Percentiles rank a stretch among this genome's conserved stretches.
Evolutionary conservation across 2,888 invertebrate species (phyloP).

Genomic region (Ophion slaviceki): DNA sequence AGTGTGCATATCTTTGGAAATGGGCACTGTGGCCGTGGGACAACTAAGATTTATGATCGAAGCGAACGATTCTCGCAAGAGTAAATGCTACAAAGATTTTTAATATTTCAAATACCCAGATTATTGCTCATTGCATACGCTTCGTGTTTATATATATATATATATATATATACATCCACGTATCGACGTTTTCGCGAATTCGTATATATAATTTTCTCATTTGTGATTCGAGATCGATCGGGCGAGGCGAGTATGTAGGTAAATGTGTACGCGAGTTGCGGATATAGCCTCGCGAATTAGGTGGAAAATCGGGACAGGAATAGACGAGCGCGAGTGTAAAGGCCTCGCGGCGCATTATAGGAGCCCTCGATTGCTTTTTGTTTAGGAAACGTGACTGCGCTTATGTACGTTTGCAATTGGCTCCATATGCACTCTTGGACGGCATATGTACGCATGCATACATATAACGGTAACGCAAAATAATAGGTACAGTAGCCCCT

Average conservation of each 20-base stretch:
- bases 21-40: too few species aligned
- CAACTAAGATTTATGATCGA: too few species aligned
- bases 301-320: conserved; percentile 58
- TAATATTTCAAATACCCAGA: too few species aligned
- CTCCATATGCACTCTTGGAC: background rate
- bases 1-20: too few species aligned
- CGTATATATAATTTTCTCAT: background rate
- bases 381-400: conserved; percentile 55
- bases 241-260: background rate
- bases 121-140: too few species aligned
- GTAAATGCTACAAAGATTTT: too few species aligned
- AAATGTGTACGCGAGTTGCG: conserved; percentile 1
- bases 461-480: too few species aligned
- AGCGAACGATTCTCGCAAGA: too few species aligned
- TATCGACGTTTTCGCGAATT: background rate
- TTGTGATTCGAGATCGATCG: conserved; percentile 28
- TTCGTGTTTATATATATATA: too few species aligned
- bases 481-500: too few species aligned
- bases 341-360: conserved; percentile 26
- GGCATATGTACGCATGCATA: background rate
- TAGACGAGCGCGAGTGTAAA: conserved; percentile 49
- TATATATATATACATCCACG: too few species aligned
- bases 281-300: conserved; percentile 24
- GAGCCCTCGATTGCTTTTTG: conserved; percentile 29
- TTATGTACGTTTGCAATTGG: conserved; percentile 39